Evolutionary conservation across 1,140 invertebrate species (phyloP).

Genomic region (Rhopalosiphum padi): DNA sequence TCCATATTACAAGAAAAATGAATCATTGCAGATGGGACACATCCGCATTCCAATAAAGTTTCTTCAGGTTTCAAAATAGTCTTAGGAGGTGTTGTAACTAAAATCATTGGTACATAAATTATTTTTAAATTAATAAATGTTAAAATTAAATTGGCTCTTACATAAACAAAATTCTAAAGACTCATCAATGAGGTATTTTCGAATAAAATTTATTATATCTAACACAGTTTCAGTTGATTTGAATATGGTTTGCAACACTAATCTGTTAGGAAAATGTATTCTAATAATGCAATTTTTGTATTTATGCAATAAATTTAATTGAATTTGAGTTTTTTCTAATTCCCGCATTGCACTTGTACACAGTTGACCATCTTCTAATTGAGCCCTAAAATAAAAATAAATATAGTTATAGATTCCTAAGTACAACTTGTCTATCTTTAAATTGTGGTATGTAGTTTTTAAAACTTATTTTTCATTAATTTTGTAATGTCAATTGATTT

Average conservation of each 20-base stretch:
- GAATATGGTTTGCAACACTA: conserved; percentile 82
- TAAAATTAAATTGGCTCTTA: conserved; percentile 65
- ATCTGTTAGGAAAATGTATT: conserved; percentile 80
- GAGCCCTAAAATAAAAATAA: conserved; percentile 63
- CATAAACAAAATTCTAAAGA: conserved; percentile 75
- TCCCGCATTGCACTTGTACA: conserved; percentile 71
- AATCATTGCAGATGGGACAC: conserved; percentile 78
- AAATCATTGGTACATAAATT: conserved; percentile 57
- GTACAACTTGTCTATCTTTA: background rate
- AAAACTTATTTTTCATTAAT: background rate
- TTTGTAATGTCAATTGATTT: background rate
- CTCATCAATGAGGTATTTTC: conserved; percentile 70
- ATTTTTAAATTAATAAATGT: background rate
- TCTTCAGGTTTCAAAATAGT: conserved; percentile 68
- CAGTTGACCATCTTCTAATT: conserved; percentile 68
- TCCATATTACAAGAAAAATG: conserved; percentile 67
- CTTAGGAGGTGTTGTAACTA: conserved; percentile 80
- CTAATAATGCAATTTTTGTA: conserved; percentile 79
- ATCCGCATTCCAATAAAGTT: conserved; percentile 72
- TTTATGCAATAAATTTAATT: conserved; percentile 64
- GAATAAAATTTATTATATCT: conserved; percentile 75
- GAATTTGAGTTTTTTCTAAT: conserved; percentile 69
- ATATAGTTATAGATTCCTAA: background rate
- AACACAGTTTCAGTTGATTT: conserved; percentile 73
- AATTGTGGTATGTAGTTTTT: no score